Conservation (phyloP, 2,797 vertebrate genomes). For the Hipposideros larvatus region DNA sequence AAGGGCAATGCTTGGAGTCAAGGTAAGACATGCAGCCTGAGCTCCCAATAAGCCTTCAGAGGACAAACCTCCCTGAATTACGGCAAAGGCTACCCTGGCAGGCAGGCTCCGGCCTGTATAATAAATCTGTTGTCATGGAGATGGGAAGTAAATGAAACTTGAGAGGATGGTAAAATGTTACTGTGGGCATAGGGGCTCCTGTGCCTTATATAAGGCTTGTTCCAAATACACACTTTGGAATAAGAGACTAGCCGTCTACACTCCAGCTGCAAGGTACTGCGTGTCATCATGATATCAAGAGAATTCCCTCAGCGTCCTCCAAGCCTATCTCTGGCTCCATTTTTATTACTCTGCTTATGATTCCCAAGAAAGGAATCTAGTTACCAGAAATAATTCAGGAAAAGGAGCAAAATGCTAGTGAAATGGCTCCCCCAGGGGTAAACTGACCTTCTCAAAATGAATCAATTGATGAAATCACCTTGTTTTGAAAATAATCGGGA, state of each 20-base stretch:
- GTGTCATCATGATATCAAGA: background rate
- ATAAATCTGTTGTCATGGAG: background rate
- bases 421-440: background rate
- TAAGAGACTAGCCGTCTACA: background rate
- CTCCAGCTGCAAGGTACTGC: background rate
- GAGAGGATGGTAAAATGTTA: background rate
- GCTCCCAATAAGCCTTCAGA: background rate
- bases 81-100: background rate
- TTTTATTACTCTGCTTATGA: background rate
- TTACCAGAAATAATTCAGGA: slow-evolving; percentile 5
- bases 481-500: background rate
- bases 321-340: background rate
- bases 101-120: background rate
- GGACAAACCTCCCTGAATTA: background rate
- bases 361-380: background rate
- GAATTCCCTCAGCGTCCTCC: background rate
- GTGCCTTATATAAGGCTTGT: background rate
- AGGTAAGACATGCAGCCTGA: background rate
- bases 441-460: background rate
- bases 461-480: background rate
- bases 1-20: background rate
- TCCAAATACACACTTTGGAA: slow-evolving; percentile 15
- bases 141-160: background rate
- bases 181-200: background rate
- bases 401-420: background rate